Percentiles rank a stretch among this genome's conserved stretches.
Conservation (phyloP, 2,113 vertebrate species). For the Dicentrarchus labrax region DNA sequence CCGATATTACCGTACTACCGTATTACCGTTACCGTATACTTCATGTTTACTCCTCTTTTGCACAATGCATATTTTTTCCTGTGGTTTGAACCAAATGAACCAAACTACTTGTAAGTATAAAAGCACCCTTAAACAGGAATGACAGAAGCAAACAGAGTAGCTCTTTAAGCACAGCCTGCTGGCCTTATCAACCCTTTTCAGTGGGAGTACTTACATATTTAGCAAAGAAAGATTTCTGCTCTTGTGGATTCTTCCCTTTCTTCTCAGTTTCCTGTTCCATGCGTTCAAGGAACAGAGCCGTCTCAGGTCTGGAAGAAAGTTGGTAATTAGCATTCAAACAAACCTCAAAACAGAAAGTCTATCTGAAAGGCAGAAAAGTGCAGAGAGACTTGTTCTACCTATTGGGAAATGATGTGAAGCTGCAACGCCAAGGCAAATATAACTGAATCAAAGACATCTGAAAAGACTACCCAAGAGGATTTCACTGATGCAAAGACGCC, state of each 20-base stretch:
- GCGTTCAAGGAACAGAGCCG: conserved; percentile 89
- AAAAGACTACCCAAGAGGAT: neutral
- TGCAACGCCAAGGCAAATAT: neutral
- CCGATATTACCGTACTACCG: too few species aligned
- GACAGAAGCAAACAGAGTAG: too few species aligned
- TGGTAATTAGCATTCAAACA: conserved; percentile 47
- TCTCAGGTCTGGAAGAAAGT: conserved; percentile 86
- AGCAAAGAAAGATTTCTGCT: conserved; percentile 96
- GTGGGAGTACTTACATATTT: conserved; percentile 90
- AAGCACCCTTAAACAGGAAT: too few species aligned
- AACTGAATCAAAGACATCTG: conserved; percentile 28
- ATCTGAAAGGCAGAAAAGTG: conserved; percentile 1
- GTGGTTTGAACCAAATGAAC: too few species aligned
- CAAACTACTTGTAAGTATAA: neutral
- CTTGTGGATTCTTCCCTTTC: conserved; percentile 93
- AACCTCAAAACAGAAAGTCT: conserved; percentile 3
- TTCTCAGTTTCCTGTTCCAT: conserved; percentile 92
- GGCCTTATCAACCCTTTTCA: conserved; percentile 13
- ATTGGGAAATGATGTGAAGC: conserved; percentile 4
- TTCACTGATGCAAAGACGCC: conserved; percentile 13
- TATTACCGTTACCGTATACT: too few species aligned
- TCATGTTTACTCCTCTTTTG: too few species aligned
- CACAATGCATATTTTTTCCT: too few species aligned
- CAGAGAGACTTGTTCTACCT: conserved; percentile 4
- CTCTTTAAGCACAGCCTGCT: neutral